Conservation (phyloP, 1,140 invertebrate species). For the Brachionus manjavacas region DNA sequence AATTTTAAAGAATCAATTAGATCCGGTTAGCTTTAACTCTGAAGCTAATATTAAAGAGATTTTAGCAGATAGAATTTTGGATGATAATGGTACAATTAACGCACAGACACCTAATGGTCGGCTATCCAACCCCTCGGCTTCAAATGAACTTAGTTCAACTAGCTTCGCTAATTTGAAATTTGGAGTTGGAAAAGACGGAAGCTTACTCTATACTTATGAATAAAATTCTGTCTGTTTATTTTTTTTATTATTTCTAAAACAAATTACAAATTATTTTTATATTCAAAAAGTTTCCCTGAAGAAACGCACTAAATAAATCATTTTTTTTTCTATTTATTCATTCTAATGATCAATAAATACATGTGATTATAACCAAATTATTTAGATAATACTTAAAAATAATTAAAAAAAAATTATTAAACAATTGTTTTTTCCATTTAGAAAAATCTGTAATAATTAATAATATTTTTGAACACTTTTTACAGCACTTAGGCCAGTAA, state of each 20-base stretch:
- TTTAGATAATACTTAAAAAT: no score
- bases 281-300: not conserved
- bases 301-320: not conserved
- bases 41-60: not conserved
- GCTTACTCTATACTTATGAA: slow-evolving; percentile 26
- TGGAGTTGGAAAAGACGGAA: slow-evolving; percentile 1
- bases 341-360: no score
- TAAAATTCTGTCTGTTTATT: not conserved
- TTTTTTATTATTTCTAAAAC: not conserved
- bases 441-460: no score
- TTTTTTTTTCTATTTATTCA: not conserved
- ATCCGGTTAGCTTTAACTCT: not conserved
- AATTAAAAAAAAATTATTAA: no score
- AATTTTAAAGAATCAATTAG: not conserved
- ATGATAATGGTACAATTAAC: not conserved
- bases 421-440: no score
- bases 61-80: not conserved
- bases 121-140: not conserved
- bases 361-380: no score
- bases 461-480: no score
- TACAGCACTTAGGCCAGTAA: no score
- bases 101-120: not conserved
- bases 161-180: not conserved
- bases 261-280: not conserved
- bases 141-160: not conserved